Conservation (phyloP, 37 sponge, comb jelly and placozoan genomes). For the Haliclona indistincta region DNA sequence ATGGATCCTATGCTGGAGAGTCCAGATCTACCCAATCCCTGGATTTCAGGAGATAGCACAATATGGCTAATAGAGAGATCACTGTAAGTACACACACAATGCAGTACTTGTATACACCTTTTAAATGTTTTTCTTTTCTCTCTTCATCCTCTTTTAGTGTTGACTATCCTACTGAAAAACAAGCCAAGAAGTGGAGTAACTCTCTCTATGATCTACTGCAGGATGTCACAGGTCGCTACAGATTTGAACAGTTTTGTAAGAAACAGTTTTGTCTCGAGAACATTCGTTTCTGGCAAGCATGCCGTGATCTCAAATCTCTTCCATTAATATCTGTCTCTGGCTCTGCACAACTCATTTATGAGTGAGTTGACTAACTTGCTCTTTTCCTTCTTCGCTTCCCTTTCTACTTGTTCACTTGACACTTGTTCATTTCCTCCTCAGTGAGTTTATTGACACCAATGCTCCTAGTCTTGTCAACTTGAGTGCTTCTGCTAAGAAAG, state of each 20-base stretch:
- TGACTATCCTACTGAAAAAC: constrained; percentile 33
- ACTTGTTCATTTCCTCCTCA: background rate
- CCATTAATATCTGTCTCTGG: constrained; percentile 41
- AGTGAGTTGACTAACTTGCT: constrained; percentile 34
- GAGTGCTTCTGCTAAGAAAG: constrained; percentile 56
- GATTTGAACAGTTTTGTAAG: constrained; percentile 71
- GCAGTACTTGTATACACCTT: background rate
- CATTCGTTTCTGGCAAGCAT: constrained; percentile 76
- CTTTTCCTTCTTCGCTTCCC: background rate
- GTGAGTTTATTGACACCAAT: constrained; percentile 66
- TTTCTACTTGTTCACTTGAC: background rate
- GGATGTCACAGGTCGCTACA: constrained; percentile 65
- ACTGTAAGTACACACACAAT: constrained; percentile 41
- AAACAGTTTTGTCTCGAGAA: constrained; percentile 66
- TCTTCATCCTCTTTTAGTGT: constrained; percentile 16
- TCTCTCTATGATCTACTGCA: constrained; percentile 60
- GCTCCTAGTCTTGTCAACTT: constrained; percentile 70
- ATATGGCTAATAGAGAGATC: constrained; percentile 55
- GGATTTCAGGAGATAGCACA: constrained; percentile 50
- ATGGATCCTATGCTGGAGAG: constrained; percentile 65
- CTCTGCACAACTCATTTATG: constrained; percentile 62
- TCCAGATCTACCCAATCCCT: constrained; percentile 58
- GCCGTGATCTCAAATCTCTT: constrained; percentile 61
- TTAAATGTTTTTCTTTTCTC: background rate
- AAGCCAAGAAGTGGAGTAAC: constrained; percentile 64